These are phyloP conservation scores for Leguminivora glycinivorella DNA, from an alignment of 1,140 invertebrate genomes.

Conservation along the genomic window DNA sequence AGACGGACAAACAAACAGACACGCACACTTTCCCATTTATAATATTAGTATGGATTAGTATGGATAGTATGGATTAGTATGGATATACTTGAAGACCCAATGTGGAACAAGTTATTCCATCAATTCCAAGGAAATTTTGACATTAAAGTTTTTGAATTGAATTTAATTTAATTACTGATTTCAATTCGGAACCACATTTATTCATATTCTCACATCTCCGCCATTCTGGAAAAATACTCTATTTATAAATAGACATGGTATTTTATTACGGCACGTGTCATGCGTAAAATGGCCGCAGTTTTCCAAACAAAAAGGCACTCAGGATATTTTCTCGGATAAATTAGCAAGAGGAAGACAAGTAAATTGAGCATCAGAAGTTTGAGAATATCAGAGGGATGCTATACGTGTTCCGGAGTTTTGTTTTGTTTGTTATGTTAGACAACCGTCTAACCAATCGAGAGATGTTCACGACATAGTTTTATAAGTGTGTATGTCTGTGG, in stretches of 20 bases:
- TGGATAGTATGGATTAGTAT: no score
- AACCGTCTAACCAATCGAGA: no score
- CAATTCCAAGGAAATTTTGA: background rate
- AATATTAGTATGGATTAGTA: no score
- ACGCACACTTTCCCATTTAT: no score
- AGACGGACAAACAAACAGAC: no score
- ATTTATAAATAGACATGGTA: background rate
- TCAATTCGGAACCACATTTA: background rate
- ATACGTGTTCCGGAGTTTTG: background rate
- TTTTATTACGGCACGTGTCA: background rate
- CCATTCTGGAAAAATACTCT: background rate
- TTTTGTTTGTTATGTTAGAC: background rate
- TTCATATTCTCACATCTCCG: background rate
- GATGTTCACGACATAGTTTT: no score
- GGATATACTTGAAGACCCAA: background rate
- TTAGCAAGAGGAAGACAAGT: slow-evolving; percentile 6
- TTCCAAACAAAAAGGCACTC: slow-evolving; percentile 4
- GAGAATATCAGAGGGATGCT: background rate
- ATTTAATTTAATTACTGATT: no score
- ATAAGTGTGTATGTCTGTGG: no score
- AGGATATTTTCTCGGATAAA: background rate
- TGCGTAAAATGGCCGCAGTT: background rate
- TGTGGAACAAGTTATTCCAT: background rate
- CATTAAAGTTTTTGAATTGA: no score
- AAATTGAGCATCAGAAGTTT: slow-evolving; percentile 5